These are phyloP conservation scores for Sorex fumeus DNA, from an alignment of 2,113 vertebrate genomes.

Conservation along the genomic window DNA sequence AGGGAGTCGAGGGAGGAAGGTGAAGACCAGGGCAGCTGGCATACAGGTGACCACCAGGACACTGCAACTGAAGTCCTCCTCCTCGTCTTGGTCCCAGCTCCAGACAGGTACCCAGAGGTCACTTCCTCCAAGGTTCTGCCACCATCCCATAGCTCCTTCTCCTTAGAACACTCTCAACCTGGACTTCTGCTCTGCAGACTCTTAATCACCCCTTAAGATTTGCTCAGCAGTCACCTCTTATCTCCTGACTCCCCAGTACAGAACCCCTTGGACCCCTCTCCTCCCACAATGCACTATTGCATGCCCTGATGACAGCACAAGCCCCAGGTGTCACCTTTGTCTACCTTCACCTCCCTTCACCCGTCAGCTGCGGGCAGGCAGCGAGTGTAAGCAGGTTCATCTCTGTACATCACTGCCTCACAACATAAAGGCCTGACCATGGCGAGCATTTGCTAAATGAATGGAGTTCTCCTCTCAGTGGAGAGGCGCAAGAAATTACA, in stretches of 20 bases:
- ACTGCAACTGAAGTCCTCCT: not conserved
- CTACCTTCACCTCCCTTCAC: not conserved
- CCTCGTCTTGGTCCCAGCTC: not conserved
- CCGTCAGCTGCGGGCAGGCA: not conserved
- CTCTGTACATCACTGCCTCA: not conserved
- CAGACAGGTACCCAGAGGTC: not conserved
- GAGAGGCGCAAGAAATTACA: not conserved
- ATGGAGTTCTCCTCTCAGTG: constrained; percentile 34
- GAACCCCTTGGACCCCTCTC: not conserved
- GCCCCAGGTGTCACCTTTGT: not conserved
- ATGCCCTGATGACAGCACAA: not conserved
- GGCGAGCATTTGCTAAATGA: not conserved
- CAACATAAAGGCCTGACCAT: not conserved
- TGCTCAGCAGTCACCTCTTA: not conserved
- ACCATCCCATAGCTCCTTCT: not conserved
- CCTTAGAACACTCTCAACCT: not conserved
- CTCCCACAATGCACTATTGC: not conserved
- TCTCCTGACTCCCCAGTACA: not conserved
- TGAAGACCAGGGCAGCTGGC: not conserved
- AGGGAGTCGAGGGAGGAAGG: not conserved
- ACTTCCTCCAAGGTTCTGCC: not conserved
- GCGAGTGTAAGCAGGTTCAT: not conserved
- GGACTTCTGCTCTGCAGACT: not conserved
- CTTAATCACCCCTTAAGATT: not conserved
- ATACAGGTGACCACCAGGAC: not conserved